A percentile compares a stretch with the other conserved stretches of the same genome.
Evolutionary conservation across 2,888 invertebrate species (phyloP).

Genomic region (Tenthredo mesomela): DNA sequence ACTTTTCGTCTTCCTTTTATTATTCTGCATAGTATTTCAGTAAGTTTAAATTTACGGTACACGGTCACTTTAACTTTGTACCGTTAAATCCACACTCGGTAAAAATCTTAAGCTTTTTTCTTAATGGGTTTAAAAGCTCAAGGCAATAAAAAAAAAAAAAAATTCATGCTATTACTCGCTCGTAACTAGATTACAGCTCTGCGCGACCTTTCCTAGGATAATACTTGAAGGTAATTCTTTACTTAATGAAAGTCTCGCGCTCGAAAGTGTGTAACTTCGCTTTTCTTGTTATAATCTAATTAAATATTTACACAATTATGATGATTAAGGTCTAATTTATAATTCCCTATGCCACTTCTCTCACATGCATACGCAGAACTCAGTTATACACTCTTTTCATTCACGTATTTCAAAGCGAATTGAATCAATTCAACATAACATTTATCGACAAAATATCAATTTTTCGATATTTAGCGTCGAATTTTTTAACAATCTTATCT

Average conservation of each 20-base stretch:
- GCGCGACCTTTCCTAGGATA: neutral
- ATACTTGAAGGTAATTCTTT: neutral
- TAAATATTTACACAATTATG: neutral
- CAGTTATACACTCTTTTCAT: neutral
- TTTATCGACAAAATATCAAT: neutral
- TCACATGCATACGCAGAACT: neutral
- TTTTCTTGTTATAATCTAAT: neutral
- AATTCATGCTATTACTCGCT: neutral
- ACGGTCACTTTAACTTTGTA: neutral
- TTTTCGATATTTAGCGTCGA: neutral
- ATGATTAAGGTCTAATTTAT: neutral
- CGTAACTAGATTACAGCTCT: neutral
- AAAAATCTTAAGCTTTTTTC: neutral
- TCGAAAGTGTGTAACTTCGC: neutral
- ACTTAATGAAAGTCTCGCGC: neutral
- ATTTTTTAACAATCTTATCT: neutral
- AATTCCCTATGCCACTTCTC: neutral
- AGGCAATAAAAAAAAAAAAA: neutral
- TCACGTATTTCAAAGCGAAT: neutral
- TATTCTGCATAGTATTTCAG: neutral
- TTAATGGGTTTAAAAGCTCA: neutral
- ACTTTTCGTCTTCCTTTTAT: neutral
- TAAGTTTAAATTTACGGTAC: neutral
- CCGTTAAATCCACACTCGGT: neutral
- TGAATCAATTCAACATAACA: neutral